These are phyloP conservation scores for Nestor notabilis DNA, from an alignment of 2,113 vertebrate species.

Conservation along the genomic window DNA sequence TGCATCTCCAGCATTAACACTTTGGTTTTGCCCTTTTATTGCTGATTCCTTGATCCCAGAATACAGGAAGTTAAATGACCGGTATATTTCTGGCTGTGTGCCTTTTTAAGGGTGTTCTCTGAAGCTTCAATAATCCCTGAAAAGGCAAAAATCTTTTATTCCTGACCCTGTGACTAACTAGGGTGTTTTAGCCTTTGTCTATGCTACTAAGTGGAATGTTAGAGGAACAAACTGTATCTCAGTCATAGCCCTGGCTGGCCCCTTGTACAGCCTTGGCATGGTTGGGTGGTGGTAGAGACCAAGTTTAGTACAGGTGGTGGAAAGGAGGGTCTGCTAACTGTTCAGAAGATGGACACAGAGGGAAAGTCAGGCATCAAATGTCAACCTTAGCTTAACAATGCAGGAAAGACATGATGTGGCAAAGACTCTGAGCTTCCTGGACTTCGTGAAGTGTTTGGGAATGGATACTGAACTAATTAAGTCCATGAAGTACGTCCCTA, in stretches of 20 bases:
- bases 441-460: neutral
- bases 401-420: neutral
- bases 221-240: neutral
- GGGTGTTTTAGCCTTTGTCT: neutral
- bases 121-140: neutral
- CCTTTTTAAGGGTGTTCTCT: neutral
- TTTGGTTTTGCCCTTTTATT: neutral
- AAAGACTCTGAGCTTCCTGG: neutral
- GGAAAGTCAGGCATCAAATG: neutral
- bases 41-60: neutral
- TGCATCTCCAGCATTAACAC: fast-evolving
- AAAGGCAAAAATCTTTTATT: neutral
- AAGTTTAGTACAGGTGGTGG: neutral
- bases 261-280: fast-evolving
- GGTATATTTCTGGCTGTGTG: neutral
- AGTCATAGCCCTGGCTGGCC: neutral
- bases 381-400: neutral
- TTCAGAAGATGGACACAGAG: too few relatives aligned
- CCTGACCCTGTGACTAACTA: neutral
- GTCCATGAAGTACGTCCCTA: neutral
- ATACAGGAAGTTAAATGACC: neutral
- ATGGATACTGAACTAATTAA: neutral
- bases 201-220: neutral
- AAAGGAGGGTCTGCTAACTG: neutral
- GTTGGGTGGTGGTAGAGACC: neutral